Conservation (phyloP, 2,888 invertebrate genomes). For the Chymomyza amoena region DNA sequence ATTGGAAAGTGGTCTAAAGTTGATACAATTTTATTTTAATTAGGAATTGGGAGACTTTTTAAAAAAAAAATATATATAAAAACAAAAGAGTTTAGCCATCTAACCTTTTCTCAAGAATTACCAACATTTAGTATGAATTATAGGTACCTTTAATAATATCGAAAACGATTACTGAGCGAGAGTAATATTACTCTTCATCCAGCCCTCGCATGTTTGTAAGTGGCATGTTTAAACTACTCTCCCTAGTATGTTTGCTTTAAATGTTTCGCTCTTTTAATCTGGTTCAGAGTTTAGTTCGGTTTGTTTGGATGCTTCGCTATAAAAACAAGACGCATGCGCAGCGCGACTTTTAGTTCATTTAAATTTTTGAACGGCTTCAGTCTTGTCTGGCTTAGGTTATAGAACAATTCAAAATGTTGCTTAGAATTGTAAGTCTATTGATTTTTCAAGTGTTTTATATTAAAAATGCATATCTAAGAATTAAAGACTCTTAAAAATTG, state of each 20-base stretch:
- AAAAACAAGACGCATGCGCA: slow-evolving; percentile 53
- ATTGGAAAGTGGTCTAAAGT: no score
- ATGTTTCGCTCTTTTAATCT: slow-evolving; percentile 34
- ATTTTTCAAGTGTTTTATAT: slow-evolving; percentile 17
- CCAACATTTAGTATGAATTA: no score
- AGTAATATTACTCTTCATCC: neutral
- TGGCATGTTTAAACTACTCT: neutral
- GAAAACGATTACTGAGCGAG: no score
- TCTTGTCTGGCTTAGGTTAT: slow-evolving; percentile 2
- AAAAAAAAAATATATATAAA: no score
- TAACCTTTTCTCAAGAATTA: no score
- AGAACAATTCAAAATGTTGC: slow-evolving; percentile 33
- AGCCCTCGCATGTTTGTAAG: neutral
- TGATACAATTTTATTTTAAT: no score
- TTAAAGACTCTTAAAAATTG: neutral
- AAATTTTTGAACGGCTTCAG: slow-evolving; percentile 33
- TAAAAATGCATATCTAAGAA: slow-evolving; percentile 1
- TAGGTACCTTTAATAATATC: no score
- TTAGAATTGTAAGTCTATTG: slow-evolving; percentile 37
- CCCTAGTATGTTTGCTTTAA: neutral
- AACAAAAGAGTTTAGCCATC: no score
- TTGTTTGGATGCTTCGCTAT: slow-evolving; percentile 35
- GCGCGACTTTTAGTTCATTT: slow-evolving; percentile 64
- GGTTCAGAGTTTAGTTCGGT: slow-evolving; percentile 29
- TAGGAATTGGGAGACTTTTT: no score